These are phyloP conservation scores for Chlorospingus semifuscus DNA, from an alignment of 2,797 vertebrate species.

Conservation along the genomic window DNA sequence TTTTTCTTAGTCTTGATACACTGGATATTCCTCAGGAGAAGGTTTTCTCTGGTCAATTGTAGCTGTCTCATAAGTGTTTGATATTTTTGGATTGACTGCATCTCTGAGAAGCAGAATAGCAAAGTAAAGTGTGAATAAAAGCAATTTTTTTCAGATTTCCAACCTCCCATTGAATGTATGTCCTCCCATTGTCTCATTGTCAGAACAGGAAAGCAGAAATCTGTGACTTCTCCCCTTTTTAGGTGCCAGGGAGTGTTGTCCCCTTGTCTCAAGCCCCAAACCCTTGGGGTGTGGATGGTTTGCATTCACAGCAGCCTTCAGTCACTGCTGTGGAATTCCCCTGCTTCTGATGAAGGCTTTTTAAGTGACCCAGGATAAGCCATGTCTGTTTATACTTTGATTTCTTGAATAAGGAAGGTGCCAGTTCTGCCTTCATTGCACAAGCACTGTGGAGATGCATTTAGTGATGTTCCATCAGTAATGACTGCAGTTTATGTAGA, in stretches of 20 bases:
- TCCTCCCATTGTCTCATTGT: neutral
- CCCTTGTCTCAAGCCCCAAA: neutral
- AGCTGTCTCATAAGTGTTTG: neutral
- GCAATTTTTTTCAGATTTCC: neutral
- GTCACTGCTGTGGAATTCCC: neutral
- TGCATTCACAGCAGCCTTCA: neutral
- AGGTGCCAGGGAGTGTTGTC: neutral
- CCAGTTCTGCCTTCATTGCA: neutral
- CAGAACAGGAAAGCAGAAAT: neutral
- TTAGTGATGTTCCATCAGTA: neutral
- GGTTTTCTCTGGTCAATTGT: neutral
- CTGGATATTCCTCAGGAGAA: neutral
- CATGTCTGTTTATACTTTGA: neutral
- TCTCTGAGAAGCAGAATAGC: neutral
- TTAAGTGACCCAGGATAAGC: neutral
- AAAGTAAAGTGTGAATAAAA: neutral
- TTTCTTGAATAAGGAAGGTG: neutral
- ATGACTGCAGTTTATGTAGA: neutral
- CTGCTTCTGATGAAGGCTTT: neutral
- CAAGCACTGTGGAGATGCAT: neutral
- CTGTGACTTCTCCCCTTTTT: neutral
- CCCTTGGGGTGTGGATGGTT: neutral
- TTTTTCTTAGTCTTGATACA: neutral
- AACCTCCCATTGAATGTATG: neutral
- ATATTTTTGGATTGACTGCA: neutral